These are phyloP conservation scores for Spheniscus humboldti DNA, from an alignment of 2,797 vertebrate genomes.

Conservation along the genomic window DNA sequence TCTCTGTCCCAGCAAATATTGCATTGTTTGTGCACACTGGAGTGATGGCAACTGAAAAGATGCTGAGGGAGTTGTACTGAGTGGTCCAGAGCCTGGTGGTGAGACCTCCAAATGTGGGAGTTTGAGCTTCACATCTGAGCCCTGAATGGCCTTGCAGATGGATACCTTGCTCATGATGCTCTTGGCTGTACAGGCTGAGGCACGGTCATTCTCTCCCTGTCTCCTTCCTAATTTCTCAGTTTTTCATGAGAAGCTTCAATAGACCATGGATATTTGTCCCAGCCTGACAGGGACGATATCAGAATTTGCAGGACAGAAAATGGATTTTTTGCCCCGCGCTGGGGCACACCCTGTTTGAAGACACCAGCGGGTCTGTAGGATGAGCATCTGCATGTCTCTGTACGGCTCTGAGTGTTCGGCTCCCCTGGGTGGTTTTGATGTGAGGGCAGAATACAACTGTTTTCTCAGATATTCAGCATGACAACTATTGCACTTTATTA, in stretches of 20 bases:
- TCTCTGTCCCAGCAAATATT: background rate
- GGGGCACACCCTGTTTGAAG: background rate
- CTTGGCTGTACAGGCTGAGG: background rate
- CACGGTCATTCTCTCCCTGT: accelerated
- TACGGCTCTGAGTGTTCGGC: background rate
- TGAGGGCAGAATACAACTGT: background rate
- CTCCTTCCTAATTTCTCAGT: background rate
- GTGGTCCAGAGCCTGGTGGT: background rate
- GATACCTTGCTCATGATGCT: background rate
- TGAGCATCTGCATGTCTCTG: accelerated
- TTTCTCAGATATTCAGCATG: background rate
- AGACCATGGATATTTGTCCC: background rate
- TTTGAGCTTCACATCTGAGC: background rate
- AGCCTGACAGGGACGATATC: background rate
- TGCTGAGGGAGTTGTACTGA: background rate
- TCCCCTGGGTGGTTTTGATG: background rate
- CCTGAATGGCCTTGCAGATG: background rate
- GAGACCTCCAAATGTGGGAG: background rate
- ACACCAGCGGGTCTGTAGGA: background rate
- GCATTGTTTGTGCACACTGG: background rate
- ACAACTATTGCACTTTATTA: conserved; percentile 1
- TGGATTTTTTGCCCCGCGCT: background rate
- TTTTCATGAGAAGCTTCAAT: background rate
- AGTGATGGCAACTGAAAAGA: background rate
- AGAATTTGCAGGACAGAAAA: background rate